Percentiles rank a stretch among this genome's conserved stretches.
Evolutionary conservation across 1,140 invertebrate species (phyloP).

Genomic region (Ceratosolen fusciceps): DNA sequence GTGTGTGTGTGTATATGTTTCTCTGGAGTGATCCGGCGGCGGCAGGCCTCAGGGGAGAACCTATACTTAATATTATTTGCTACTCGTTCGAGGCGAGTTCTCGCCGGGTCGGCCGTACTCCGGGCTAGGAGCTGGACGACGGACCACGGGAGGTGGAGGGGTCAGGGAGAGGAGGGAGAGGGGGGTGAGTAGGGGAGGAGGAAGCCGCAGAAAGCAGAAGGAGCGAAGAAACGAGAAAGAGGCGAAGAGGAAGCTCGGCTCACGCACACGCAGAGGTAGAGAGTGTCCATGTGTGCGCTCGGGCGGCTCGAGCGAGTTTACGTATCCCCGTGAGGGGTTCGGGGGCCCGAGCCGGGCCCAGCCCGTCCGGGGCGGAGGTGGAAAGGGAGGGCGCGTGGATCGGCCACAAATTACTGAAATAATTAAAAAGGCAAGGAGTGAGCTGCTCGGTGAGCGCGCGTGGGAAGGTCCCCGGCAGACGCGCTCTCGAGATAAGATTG

Average conservation of each 20-base stretch:
- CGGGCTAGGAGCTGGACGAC: no score
- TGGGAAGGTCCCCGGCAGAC: conserved; percentile 56
- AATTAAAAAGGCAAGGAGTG: conserved; percentile 63
- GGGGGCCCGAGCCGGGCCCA: no score
- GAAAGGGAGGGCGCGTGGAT: conserved; percentile 38
- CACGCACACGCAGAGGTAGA: background rate
- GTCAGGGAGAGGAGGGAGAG: conserved; percentile 9
- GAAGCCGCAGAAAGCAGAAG: background rate
- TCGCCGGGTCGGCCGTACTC: conserved; percentile 19
- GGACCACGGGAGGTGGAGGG: no score
- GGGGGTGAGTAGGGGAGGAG: conserved; percentile 10
- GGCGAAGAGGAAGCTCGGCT: conserved; percentile 22
- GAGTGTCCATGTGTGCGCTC: background rate
- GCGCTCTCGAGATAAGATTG: conserved; percentile 35
- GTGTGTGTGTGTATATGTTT: no score
- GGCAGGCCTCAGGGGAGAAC: conserved; percentile 51
- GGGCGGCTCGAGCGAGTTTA: background rate
- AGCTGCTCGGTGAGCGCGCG: conserved; percentile 47
- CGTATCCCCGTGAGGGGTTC: background rate
- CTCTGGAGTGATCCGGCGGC: conserved; percentile 25
- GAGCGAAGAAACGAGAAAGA: background rate
- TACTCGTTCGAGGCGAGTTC: conserved; percentile 55
- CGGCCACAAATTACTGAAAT: conserved; percentile 65
- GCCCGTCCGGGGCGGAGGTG: background rate
- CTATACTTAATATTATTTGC: conserved; percentile 70